Conservation (phyloP, 92 coral and sea anemone species). For the Palythoa heliodiscus region DNA sequence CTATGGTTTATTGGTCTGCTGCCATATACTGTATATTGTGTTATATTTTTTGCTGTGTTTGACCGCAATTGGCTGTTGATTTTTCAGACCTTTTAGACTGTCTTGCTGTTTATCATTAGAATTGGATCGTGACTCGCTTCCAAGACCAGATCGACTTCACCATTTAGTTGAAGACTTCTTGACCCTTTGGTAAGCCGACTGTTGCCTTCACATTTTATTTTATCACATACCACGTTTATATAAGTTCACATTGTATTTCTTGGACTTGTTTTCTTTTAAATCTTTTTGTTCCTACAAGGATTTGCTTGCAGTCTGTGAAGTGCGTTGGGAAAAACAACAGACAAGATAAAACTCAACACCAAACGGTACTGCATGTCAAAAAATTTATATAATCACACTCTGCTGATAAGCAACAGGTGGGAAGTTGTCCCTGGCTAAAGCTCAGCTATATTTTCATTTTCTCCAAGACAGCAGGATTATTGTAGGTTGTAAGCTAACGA, state of each 20-base stretch:
- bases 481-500: too few species aligned
- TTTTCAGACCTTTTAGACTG: not conserved
- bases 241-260: not conserved
- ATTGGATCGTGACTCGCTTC: constrained; percentile 57
- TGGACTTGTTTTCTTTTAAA: not conserved
- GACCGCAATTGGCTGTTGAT: not conserved
- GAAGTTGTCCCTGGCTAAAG: too few species aligned
- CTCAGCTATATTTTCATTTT: too few species aligned
- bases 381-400: not conserved
- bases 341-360: too few species aligned
- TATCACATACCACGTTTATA: not conserved
- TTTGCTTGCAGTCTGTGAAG: not conserved
- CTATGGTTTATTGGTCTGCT: too few species aligned
- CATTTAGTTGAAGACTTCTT: constrained; percentile 96
- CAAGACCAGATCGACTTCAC: constrained; percentile 93
- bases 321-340: too few species aligned
- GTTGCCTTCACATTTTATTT: not conserved
- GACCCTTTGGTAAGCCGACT: constrained; percentile 74
- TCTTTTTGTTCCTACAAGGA: not conserved
- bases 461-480: too few species aligned
- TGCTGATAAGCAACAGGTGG: not conserved
- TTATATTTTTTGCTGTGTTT: not conserved
- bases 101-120: constrained; percentile 11
- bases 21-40: too few species aligned
- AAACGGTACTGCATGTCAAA: too few species aligned